Conservation (phyloP, 2,888 invertebrate species). For the Eupithecia tripunctaria region DNA sequence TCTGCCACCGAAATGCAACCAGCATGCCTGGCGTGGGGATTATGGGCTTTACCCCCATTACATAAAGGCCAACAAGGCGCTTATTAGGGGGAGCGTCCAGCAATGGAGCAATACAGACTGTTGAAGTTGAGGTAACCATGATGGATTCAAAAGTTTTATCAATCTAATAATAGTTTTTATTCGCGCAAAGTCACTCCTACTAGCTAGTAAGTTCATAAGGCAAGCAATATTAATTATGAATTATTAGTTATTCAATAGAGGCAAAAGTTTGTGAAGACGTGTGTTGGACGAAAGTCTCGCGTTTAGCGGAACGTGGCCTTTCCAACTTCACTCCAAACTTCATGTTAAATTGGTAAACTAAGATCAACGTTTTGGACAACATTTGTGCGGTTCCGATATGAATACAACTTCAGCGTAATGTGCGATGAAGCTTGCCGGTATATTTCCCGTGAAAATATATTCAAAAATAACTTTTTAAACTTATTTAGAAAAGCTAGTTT, state of each 20-base stretch:
- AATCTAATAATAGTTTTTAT: not conserved
- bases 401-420: constrained; percentile 2
- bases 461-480: not conserved
- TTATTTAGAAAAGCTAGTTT: too few relatives aligned
- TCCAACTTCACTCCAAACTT: not conserved
- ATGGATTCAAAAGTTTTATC: too few relatives aligned
- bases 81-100: too few relatives aligned
- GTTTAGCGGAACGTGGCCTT: not conserved
- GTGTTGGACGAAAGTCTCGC: not conserved
- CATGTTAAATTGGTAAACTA: constrained; percentile 2
- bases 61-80: too few relatives aligned
- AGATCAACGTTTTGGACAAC: constrained; percentile 10
- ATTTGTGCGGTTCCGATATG: constrained; percentile 18
- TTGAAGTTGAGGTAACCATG: too few relatives aligned
- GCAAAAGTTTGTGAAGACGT: not conserved
- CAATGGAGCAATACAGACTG: too few relatives aligned
- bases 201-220: not conserved
- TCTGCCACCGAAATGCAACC: too few relatives aligned
- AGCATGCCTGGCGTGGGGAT: too few relatives aligned
- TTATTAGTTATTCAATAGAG: not conserved
- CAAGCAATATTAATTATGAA: not conserved
- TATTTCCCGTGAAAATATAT: constrained; percentile 21
- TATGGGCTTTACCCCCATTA: too few relatives aligned
- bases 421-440: constrained; percentile 16
- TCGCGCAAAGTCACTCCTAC: not conserved